Evolutionary conservation across 2,888 invertebrate genomes (phyloP).

Genomic region (Kuschelorhynchus macadamiae): DNA sequence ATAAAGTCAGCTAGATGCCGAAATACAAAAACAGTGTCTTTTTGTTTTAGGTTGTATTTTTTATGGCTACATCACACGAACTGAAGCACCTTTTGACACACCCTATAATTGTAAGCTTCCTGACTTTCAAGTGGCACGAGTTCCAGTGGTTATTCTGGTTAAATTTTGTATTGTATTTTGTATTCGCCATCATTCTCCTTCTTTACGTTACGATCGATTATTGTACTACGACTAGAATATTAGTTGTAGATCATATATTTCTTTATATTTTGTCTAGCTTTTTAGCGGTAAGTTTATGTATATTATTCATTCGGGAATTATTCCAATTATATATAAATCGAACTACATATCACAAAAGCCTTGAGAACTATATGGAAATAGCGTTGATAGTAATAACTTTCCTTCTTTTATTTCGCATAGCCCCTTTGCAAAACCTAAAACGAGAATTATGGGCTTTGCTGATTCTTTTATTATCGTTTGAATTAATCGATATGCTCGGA

Average conservation of each 20-base stretch:
- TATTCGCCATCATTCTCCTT: slow-evolving; percentile 79
- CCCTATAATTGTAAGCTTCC: slow-evolving; percentile 84
- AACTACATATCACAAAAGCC: slow-evolving; percentile 75
- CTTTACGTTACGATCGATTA: slow-evolving; percentile 79
- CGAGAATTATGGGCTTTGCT: slow-evolving; percentile 80
- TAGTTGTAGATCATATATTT: slow-evolving; percentile 36
- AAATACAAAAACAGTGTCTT: too few species aligned
- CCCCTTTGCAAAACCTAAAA: slow-evolving; percentile 69
- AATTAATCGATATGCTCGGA: slow-evolving; percentile 83
- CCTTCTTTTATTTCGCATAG: slow-evolving; percentile 72
- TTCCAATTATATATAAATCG: slow-evolving; percentile 81
- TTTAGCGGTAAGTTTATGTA: slow-evolving; percentile 73
- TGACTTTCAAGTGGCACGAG: slow-evolving; percentile 86
- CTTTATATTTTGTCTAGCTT: slow-evolving; percentile 64
- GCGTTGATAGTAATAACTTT: slow-evolving; percentile 76
- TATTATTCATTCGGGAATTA: slow-evolving; percentile 77
- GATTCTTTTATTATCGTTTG: slow-evolving; percentile 82
- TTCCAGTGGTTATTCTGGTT: slow-evolving; percentile 80
- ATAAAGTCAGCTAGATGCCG: too few species aligned
- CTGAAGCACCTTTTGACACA: slow-evolving; percentile 80
- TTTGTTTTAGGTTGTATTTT: too few species aligned
- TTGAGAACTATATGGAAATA: slow-evolving; percentile 84
- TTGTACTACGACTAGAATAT: slow-evolving; percentile 66
- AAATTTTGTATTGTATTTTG: slow-evolving; percentile 80
- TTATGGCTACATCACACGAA: slow-evolving; percentile 61